Conservation (phyloP, 2,113 vertebrate genomes). For the Cavia porcellus region DNA sequence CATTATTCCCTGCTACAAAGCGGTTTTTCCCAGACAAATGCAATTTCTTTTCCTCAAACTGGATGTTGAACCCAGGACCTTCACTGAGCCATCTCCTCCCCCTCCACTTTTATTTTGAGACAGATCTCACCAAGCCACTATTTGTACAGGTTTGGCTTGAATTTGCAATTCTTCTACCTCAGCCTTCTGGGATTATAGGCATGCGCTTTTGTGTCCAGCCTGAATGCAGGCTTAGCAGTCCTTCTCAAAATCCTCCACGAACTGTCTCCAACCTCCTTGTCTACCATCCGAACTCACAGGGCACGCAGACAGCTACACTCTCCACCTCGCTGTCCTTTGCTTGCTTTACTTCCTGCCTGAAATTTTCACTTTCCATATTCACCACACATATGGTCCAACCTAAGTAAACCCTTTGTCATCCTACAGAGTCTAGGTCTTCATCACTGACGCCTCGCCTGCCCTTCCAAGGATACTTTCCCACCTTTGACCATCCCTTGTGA, state of each 20-base stretch:
- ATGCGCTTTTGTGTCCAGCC: not conserved
- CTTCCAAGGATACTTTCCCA: not conserved
- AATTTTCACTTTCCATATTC: not conserved
- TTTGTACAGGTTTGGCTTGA: not conserved
- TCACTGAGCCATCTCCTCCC: not conserved
- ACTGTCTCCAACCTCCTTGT: not conserved
- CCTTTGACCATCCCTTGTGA: not conserved
- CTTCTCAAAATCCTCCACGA: not conserved
- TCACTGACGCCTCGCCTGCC: not conserved
- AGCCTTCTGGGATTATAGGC: not conserved
- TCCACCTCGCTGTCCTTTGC: not conserved
- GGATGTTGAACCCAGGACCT: not conserved
- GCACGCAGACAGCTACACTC: not conserved
- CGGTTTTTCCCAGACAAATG: not conserved
- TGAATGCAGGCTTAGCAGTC: not conserved
- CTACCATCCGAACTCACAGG: rapidly evolving
- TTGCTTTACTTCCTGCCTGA: not conserved
- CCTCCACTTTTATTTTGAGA: not conserved
- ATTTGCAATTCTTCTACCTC: not conserved
- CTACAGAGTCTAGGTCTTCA: not conserved
- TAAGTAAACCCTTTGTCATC: not conserved
- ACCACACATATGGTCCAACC: rapidly evolving
- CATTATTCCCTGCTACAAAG: not conserved
- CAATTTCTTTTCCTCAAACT: not conserved
- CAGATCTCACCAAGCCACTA: not conserved